These are phyloP conservation scores for Dioctria linearis DNA, from an alignment of 2,888 invertebrate genomes.

Conservation along the genomic window DNA sequence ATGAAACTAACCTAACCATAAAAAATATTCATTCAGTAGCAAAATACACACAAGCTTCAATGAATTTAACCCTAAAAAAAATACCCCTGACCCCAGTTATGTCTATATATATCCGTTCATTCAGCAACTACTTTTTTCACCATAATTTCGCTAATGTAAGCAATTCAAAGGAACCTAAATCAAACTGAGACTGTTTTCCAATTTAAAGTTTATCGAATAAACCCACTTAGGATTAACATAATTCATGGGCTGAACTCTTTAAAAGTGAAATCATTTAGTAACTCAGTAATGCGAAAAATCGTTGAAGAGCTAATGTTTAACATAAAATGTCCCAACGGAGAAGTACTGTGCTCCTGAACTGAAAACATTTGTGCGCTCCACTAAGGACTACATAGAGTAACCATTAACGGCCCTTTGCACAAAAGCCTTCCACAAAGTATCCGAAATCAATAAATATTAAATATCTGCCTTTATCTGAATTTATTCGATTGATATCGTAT, in stretches of 20 bases:
- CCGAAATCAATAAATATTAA: slow-evolving; percentile 22
- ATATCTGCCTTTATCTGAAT: slow-evolving; percentile 19
- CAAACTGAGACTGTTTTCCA: neutral
- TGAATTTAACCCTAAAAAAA: too few species aligned
- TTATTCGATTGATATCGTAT: slow-evolving; percentile 33
- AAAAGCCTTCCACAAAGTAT: slow-evolving; percentile 19
- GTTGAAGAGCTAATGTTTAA: slow-evolving; percentile 28
- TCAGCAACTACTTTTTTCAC: too few species aligned
- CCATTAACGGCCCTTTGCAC: slow-evolving; percentile 3
- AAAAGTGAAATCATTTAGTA: slow-evolving; percentile 23
- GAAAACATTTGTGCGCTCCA: slow-evolving; percentile 18
- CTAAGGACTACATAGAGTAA: neutral
- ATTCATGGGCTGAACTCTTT: slow-evolving; percentile 14
- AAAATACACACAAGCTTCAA: too few species aligned
- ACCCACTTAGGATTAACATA: slow-evolving; percentile 22
- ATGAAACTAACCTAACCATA: too few species aligned
- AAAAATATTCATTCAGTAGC: too few species aligned
- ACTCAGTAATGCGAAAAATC: slow-evolving; percentile 46
- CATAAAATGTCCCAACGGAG: slow-evolving; percentile 20
- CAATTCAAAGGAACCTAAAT: neutral
- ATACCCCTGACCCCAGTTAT: too few species aligned
- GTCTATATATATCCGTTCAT: too few species aligned
- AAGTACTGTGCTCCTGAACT: neutral
- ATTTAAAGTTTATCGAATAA: slow-evolving; percentile 1
- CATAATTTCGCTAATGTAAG: neutral